Base-by-base conservation (phyloP, 2,888 invertebrate genomes). In the Parnassius apollo region DNA sequence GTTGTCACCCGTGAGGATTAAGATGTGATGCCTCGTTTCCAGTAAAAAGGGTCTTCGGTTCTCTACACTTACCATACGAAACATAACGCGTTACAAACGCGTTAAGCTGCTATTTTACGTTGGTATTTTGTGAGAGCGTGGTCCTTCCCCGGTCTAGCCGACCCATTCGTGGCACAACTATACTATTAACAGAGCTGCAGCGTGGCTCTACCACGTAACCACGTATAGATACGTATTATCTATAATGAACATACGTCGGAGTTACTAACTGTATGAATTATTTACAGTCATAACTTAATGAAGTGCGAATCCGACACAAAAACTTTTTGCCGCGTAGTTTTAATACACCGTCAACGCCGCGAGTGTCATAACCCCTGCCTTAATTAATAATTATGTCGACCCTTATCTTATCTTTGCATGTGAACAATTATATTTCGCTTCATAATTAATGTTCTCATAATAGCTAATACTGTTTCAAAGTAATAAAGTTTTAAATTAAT, bases 371-470 rank as follows among this genome's bases (percentile, higher is more conserved):
- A 80, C 77, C 71, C 74, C 71, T 65, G 68, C 74, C 74, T 75
- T 77, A 76, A 80, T 79, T 76, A 77, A 74, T 77, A 76, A 80
- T 79, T 76, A 77, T 71, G 67, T 54, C 69, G 69, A 71, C 75
- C 79, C 76, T 77, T 77, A 79, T 78, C 77, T 79, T 78, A 78
- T 77, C 81, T 78, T 80, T 79, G 75, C 77, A 73, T 82, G 78
- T 77, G 74, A 81, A 79, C 82, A 81, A 87, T 88, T 85, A 86
- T 7, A 88, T 86, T 84, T 84, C 73, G 71, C 81, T 82, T 73
- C 71, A 70, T 81, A 83, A 88, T 86, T 85, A 85, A 85, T 85
- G 85, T 72, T 75, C 78, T 79, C 75, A 71, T 79, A 79, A 83
- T 78, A 70, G 68, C 69, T 71, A 73, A 76, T 78, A 79, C 68